These are phyloP conservation scores for Gymnothorax reevesii DNA, from an alignment of 2,797 vertebrate genomes.

Conservation along the genomic window DNA sequence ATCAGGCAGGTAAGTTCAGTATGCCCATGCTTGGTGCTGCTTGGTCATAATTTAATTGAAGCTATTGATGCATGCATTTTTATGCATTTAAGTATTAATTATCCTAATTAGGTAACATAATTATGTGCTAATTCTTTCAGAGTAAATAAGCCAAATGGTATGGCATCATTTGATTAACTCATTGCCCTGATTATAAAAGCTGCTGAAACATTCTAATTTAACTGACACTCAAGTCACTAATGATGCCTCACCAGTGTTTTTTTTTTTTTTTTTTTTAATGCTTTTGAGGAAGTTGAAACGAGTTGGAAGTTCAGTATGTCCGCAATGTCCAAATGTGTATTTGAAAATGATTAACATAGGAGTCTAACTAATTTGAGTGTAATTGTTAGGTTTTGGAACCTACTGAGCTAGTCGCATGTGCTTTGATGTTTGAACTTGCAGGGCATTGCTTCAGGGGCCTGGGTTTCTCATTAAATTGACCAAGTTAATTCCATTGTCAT, in stretches of 20 bases:
- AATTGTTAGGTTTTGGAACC: neutral
- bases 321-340: neutral
- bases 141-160: neutral
- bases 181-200: neutral
- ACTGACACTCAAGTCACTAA: neutral
- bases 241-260: neutral
- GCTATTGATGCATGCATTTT: neutral
- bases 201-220: neutral
- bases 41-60: neutral
- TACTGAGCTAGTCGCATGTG: neutral
- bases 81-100: neutral
- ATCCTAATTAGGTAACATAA: too few species aligned
- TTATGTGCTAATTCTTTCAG: too few species aligned
- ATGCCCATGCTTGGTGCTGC: neutral
- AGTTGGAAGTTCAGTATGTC: neutral
- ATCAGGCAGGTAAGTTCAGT: neutral
- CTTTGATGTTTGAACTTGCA: neutral
- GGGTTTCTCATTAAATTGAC: neutral
- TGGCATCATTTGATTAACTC: neutral
- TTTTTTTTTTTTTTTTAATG: neutral
- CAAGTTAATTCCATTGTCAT: neutral
- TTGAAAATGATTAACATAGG: neutral
- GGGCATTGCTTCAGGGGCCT: neutral
- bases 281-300: neutral
- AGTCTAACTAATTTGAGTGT: neutral